phyloP scores from a whole-genome alignment of 1,140 invertebrate genomes.

The Macrotrachela quadricornifera region DNA sequence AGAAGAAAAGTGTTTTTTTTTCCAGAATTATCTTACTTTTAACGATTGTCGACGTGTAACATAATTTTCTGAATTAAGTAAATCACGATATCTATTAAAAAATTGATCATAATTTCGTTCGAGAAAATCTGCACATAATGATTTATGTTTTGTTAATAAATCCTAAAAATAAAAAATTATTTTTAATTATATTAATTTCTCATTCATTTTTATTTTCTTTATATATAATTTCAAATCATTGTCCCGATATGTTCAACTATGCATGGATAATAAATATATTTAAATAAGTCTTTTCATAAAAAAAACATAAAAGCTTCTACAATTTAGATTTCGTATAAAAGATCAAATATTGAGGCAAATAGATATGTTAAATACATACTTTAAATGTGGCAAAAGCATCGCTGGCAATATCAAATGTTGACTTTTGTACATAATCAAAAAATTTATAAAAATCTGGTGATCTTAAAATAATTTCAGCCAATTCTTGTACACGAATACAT shows the following conservation, averaged over 20 bases:
- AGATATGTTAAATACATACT: slow-evolving; percentile 34
- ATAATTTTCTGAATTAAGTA: slow-evolving; percentile 95
- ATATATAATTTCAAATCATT: too few relatives aligned
- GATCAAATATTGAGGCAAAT: neutral
- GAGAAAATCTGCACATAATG: slow-evolving; percentile 87
- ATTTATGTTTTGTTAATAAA: slow-evolving; percentile 90
- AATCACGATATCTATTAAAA: slow-evolving; percentile 78
- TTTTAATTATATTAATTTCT: neutral
- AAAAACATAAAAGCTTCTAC: neutral
- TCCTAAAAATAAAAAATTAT: slow-evolving; percentile 44
- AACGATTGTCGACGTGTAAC: slow-evolving; percentile 86
- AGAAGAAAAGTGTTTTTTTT: neutral
- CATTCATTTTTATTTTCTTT: neutral
- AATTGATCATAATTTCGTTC: slow-evolving; percentile 96
- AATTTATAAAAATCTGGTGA: slow-evolving; percentile 97
- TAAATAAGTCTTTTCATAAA: neutral
- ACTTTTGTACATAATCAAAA: slow-evolving; percentile 97
- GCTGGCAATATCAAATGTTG: slow-evolving; percentile 98
- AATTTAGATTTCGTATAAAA: neutral
- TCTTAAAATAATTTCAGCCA: slow-evolving; percentile 92
- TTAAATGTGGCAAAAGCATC: slow-evolving; percentile 99
- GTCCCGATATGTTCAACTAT: neutral
- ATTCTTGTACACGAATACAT: slow-evolving; percentile 82
- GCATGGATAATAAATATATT: too few relatives aligned
- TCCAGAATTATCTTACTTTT: slow-evolving; percentile 39